Conservation (phyloP, 1,140 invertebrate genomes). For the Penaeus japonicus region DNA sequence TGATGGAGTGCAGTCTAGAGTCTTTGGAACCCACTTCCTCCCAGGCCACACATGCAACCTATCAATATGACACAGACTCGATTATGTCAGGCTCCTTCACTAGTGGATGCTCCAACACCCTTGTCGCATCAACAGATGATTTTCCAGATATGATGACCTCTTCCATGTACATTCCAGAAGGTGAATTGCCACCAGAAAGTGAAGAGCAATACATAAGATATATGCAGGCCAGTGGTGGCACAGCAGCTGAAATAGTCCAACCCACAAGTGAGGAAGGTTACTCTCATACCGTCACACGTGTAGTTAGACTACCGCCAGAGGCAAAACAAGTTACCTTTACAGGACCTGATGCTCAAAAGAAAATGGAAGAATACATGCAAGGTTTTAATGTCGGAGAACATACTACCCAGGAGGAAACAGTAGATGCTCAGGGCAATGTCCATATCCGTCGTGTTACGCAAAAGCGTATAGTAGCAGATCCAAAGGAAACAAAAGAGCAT, state of each 20-base stretch:
- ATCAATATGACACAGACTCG: slow-evolving; percentile 82
- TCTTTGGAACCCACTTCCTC: slow-evolving; percentile 70
- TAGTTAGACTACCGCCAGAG: slow-evolving; percentile 67
- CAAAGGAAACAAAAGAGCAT: slow-evolving; percentile 54
- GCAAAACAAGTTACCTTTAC: slow-evolving; percentile 69
- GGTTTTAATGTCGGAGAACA: slow-evolving; percentile 68
- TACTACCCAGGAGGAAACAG: slow-evolving; percentile 65
- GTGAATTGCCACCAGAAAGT: slow-evolving; percentile 40
- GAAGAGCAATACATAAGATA: slow-evolving; percentile 17
- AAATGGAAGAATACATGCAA: slow-evolving; percentile 67
- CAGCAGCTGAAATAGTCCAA: slow-evolving; percentile 29
- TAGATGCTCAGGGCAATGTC: slow-evolving; percentile 68
- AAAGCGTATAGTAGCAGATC: slow-evolving; percentile 65
- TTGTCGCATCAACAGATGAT: slow-evolving; percentile 74
- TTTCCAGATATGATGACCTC: slow-evolving; percentile 57
- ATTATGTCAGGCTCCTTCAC: slow-evolving; percentile 83
- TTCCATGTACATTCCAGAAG: slow-evolving; percentile 57
- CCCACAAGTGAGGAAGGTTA: slow-evolving; percentile 42
- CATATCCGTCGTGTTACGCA: slow-evolving; percentile 67
- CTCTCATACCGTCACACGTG: slow-evolving; percentile 61
- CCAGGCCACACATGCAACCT: slow-evolving; percentile 81
- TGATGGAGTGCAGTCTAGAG: slow-evolving; percentile 71
- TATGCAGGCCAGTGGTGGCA: slow-evolving; percentile 36
- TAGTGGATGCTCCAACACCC: slow-evolving; percentile 78
- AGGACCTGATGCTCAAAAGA: slow-evolving; percentile 67